Conservation (phyloP, 2,113 vertebrate genomes). For the Sphaerodactylus townsendi region DNA sequence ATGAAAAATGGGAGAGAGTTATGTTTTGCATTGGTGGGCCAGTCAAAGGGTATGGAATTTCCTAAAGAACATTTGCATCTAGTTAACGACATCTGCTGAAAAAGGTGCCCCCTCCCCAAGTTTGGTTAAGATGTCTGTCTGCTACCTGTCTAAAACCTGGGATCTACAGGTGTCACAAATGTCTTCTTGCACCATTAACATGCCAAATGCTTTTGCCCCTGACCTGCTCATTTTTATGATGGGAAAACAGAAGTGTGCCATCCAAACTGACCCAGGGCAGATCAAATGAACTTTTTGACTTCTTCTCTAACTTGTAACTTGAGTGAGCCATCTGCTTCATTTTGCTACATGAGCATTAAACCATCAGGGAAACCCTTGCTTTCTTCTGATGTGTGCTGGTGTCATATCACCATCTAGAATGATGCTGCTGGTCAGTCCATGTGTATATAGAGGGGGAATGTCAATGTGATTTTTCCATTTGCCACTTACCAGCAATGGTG, state of each 20-base stretch:
- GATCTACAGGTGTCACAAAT: background rate
- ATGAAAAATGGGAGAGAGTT: background rate
- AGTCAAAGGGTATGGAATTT: background rate
- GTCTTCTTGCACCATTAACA: background rate
- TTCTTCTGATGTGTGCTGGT: background rate
- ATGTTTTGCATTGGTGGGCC: background rate
- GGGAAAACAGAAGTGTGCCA: background rate
- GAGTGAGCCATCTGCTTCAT: background rate
- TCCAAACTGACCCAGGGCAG: background rate
- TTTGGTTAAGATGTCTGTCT: background rate
- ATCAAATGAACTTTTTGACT: background rate
- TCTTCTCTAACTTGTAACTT: background rate
- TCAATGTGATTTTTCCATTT: background rate
- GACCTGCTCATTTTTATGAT: background rate
- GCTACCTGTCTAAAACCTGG: background rate
- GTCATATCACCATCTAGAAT: background rate
- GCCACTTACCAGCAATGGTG: background rate
- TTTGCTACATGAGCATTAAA: background rate
- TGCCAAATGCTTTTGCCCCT: background rate
- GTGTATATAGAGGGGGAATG: too few relatives aligned
- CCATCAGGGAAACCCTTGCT: background rate
- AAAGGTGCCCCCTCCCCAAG: background rate
- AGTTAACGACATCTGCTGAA: background rate
- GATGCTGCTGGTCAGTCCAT: background rate
- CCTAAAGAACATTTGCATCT: background rate